Conservation (phyloP, 2,797 vertebrate genomes). For the Onychomys arenicola region DNA sequence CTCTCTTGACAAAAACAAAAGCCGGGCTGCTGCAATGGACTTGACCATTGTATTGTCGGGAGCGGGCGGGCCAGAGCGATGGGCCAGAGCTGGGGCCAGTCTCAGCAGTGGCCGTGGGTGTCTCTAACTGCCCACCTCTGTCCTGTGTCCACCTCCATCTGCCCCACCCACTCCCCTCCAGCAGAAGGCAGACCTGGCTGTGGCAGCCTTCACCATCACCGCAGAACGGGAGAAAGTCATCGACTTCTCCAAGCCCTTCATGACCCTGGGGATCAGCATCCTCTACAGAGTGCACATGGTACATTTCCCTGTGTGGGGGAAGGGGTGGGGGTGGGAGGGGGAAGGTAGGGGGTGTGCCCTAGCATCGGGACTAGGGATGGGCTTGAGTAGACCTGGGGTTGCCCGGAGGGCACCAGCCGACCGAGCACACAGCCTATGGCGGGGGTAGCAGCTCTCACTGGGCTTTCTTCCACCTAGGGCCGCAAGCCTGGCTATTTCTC, state of each 20-base stretch:
- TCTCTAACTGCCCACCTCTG: constrained; percentile 44
- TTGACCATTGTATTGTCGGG: background rate
- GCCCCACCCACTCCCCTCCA: constrained; percentile 19
- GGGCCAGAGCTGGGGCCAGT: too few species aligned
- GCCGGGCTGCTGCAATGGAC: background rate
- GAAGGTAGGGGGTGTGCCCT: background rate
- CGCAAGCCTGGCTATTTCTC: constrained; percentile 98
- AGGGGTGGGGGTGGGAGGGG: background rate
- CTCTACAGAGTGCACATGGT: constrained; percentile 97
- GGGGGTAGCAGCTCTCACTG: background rate
- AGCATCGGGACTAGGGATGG: background rate
- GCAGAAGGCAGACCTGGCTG: constrained; percentile 96
- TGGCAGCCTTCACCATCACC: constrained; percentile 97
- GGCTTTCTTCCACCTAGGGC: constrained; percentile 86
- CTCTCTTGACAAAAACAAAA: background rate
- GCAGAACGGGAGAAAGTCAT: constrained; percentile 96
- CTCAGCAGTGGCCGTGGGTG: rapidly evolving
- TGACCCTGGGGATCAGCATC: constrained; percentile 98
- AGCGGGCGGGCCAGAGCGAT: background rate
- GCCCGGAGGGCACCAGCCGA: background rate
- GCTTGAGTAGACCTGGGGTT: background rate
- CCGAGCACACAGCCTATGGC: too few species aligned
- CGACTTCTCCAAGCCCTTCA: constrained; percentile 95
- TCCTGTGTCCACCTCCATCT: background rate
- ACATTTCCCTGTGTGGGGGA: constrained; percentile 62